phyloP scores from a whole-genome alignment of 2,888 invertebrate genomes.

The Halictus ligatus region DNA sequence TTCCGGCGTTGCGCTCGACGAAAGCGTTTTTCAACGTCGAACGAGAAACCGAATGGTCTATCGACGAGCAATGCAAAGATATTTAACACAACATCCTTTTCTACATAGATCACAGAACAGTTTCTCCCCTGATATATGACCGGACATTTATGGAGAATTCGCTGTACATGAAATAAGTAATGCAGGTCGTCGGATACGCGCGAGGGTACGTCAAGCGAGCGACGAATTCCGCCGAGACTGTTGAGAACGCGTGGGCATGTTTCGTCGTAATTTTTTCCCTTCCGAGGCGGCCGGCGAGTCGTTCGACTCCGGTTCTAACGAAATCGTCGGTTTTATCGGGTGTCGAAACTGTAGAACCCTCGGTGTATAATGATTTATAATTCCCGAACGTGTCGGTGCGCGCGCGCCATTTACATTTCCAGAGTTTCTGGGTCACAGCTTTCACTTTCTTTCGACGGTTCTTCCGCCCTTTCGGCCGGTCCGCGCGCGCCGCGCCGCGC shows the following conservation, averaged over 20 bases:
- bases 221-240: conserved; percentile 11
- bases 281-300: background rate
- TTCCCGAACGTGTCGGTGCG: conserved; percentile 55
- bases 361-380: conserved; percentile 55
- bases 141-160: no score
- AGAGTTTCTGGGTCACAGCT: conserved; percentile 82
- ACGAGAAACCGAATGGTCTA: background rate
- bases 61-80: no score
- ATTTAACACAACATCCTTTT: no score
- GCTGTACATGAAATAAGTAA: background rate
- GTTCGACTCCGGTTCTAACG: conserved; percentile 34
- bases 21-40: background rate
- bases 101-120: no score
- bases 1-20: background rate
- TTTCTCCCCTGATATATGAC: no score
- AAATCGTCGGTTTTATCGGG: conserved; percentile 39
- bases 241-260: background rate
- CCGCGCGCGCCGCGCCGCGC: conserved; percentile 33
- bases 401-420: conserved; percentile 75
- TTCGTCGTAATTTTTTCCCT: conserved; percentile 20
- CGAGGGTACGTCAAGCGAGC: background rate
- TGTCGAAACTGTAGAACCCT: conserved; percentile 45
- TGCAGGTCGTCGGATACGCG: background rate
- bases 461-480: conserved; percentile 72
- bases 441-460: conserved; percentile 82